Base-by-base conservation (phyloP, 1,140 invertebrate genomes). In the Drosophila hydei region DNA sequence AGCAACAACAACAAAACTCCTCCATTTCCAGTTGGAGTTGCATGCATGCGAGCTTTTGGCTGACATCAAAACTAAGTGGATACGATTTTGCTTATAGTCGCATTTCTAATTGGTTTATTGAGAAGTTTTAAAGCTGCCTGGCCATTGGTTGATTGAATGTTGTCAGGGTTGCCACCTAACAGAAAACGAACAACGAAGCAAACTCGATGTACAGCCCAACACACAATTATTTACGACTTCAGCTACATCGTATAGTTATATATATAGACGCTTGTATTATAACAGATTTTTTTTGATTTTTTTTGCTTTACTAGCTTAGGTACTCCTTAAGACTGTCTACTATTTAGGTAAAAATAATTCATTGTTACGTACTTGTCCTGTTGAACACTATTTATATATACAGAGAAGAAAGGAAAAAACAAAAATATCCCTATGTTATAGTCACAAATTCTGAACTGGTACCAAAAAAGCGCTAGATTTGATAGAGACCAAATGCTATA, bases 321-420 rank as follows among this genome's bases (percentile, higher is more conserved):
- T 75, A 67, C 61, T 54, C 38, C 51, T 56, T 78, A 87, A 87
- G 81, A 87, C 83, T 83, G 83, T 78, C 67, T 72, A 78, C 62
- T 45, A 14, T 69, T 72, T 77, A 77, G 75, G 19, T 77, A 16
- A 42, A 64, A 55, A 48, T 61, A 51, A 47, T 45, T n/a, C 18
- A 51, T 40, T 51, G 55, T 25, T 52, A 47, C 23, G 27, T 19
- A 68, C 18, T 33, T 19, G 21, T 52, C 30, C 60, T 51, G 33
- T 40, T 55, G 40, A 54, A 54, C 14, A 60, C 21, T 77, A 59
- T 77, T 67, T 77, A 45, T 64, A 60, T 67, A 60, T 38, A 27
- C 27, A n/a, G 14, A 56, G 16, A 52, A 47, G 9, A 45, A 45
- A 5, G 7, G 4, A 4, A 21, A 3, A 25, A 12, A n/a, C 21